Evolutionary conservation across 2,797 vertebrate genomes (phyloP), one percentile per base, ranked within the genome.

Genomic region (Ataeniobius toweri): DNA sequence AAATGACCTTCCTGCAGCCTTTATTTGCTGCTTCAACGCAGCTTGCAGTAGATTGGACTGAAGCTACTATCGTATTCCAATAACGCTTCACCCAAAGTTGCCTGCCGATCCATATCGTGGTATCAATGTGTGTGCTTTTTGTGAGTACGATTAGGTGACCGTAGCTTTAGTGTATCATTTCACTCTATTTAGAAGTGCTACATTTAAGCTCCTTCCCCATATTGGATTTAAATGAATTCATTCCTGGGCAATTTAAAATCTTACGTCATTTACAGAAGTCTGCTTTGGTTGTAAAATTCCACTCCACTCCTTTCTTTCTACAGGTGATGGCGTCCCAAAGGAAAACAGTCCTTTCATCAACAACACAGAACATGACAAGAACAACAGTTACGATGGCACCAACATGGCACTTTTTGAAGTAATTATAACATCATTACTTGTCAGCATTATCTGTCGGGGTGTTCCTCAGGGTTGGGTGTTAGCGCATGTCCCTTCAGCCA

Each of bases 321-420:
- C 91, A 99, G 98, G 97, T 67, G 97, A 99, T 94, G 97, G 97
- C 0, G 85, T 88, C 86, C 94, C 96, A 26, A 95, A 95, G 81
- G 98, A 99, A 89, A 97, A 89, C 83, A 97, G 97, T 85, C 97
- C 97, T 0, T 98, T 98, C 78, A 96, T 99, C 91, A 95, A 95
- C 88, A 97, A 84, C 85, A 93, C 93, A 2, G 96, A 97, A 44
- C 81, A 85, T 58, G 96, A 97, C 82, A 94, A 92, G 85, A 95
- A 89, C 84, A 97, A 91, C 75, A 88, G 86, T 31, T 97, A 97
- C 1, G 97, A 99, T 92, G 97, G 98, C 81, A 99, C 97, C 91
- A 99, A 98, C 94, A 97, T 99, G 98, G 97, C 97, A 6, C 96
- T 99, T 24, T 99, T 99, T 91, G 98, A 98, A 97, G 98, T 97